These are phyloP conservation scores for Heliconius hewitsoni DNA, from an alignment of 1,140 invertebrate species.

Conservation along the genomic window DNA sequence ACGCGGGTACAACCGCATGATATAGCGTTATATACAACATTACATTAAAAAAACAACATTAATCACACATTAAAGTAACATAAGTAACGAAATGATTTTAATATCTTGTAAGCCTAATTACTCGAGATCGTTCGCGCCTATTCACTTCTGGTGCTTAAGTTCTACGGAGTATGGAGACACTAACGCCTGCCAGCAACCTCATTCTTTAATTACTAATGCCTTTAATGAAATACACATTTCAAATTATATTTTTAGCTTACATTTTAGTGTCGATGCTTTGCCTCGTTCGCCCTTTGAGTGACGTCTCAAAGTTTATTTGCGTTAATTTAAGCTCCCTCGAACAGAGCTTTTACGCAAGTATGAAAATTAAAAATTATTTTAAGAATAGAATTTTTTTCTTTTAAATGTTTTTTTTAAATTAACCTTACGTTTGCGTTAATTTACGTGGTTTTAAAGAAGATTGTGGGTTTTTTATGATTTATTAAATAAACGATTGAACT, in stretches of 20 bases:
- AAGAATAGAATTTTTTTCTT: background rate
- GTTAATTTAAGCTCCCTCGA: conserved; percentile 13
- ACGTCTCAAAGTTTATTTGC: conserved; percentile 5
- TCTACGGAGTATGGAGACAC: conserved; percentile 21
- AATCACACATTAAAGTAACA: background rate
- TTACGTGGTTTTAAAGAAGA: background rate
- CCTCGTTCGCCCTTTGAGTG: conserved; percentile 7
- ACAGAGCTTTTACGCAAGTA: conserved; percentile 9
- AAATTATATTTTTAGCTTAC: conserved; percentile 2
- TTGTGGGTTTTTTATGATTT: no score
- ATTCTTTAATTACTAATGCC: conserved; percentile 34
- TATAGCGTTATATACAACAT: no score
- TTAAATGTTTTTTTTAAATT: background rate
- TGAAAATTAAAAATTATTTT: background rate
- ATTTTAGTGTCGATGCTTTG: background rate
- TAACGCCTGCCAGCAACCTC: conserved; percentile 10
- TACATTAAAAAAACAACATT: no score
- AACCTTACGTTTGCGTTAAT: background rate
- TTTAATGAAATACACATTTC: conserved; percentile 17
- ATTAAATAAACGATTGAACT: no score
- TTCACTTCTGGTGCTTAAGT: conserved; percentile 11
- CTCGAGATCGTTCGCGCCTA: conserved; percentile 26
- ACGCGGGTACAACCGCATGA: no score
- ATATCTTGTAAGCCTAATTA: conserved; percentile 34
- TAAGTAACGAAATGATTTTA: conserved; percentile 9